Evolutionary conservation across 2,888 invertebrate genomes (phyloP), one percentile per base, ranked within the genome.

Genomic region (Parochlus steinenii): DNA sequence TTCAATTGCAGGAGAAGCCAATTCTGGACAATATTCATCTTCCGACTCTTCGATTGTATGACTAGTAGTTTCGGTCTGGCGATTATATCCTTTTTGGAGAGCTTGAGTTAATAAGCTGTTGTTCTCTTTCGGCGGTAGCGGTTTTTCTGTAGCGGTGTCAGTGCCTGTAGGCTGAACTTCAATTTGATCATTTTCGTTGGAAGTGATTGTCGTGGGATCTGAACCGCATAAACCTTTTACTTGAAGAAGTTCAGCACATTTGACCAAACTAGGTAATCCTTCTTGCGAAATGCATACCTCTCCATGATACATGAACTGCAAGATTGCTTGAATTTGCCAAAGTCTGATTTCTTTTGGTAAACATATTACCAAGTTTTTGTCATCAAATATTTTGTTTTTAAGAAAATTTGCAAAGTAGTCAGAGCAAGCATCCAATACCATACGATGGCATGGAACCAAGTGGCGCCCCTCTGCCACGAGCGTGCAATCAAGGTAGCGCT

Each of bases 271-370:
- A 20, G 81, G 77, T 33, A 86, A 58, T 40, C 83, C 81, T 37
- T 83, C 81, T 47, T 85, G 83, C 3, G 81, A 79, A 23, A 36
- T 36, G 16, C 36, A 36, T 8, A 36, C 85, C 53, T 86, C 85
- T 0, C 85, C 86, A 50, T 81, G 81, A 56, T 86, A 86, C 85
- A 86, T 86, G 52, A 85, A 86, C 57, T 83, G 83, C 22, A 86
- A 82, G 28, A 86, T 59, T 0, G 82, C 82, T 48, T 85, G 81
- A 58, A 86, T 77, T 49, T 85, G 83, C 61, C 79, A 79, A 51
- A 82, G 74, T 50, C 72, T 74, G 65, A 85, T 78, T 49, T 85
- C 85, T 47, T 78, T 72, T 67, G 85, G 80, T 40, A 83, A 67
- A 39, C 86, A 74, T 12, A 59, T 72, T 20, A 85, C 82, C 8